Percentiles rank a stretch among this genome's conserved stretches.
These are phyloP conservation scores for Lutraria lutraria DNA, from an alignment of 2,888 invertebrate genomes.

Conservation along the genomic window DNA sequence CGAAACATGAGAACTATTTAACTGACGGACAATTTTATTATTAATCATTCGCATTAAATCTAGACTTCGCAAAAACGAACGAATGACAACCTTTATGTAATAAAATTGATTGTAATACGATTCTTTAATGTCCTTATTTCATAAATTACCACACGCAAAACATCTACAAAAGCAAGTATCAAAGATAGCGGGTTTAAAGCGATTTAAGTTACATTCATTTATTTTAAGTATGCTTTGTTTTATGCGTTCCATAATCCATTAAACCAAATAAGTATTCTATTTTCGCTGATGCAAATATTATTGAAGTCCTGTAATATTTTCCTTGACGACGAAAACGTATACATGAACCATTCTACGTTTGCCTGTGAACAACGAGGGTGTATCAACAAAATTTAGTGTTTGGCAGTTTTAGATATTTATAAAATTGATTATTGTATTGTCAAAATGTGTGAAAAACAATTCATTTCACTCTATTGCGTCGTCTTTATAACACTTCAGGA, in stretches of 20 bases:
- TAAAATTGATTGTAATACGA: background rate
- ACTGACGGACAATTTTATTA: background rate
- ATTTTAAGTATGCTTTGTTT: background rate
- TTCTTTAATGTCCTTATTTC: background rate
- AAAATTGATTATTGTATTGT: background rate
- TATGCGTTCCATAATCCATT: background rate
- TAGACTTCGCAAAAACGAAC: background rate
- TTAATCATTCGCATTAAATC: background rate
- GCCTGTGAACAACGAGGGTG: background rate
- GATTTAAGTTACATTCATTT: background rate
- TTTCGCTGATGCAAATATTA: background rate
- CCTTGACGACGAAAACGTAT: conserved; percentile 15
- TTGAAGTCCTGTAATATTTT: background rate
- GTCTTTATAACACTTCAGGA: conserved; percentile 13
- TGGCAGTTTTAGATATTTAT: background rate
- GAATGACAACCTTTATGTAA: background rate
- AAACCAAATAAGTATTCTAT: background rate
- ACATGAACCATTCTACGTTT: background rate
- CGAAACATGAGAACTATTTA: background rate
- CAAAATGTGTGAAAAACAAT: conserved; percentile 9
- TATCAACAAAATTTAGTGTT: background rate
- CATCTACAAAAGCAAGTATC: background rate
- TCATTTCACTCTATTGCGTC: background rate
- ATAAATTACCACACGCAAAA: background rate
- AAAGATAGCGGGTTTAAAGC: background rate